Base-by-base conservation (phyloP, 2,113 vertebrate genomes). In the Monopterus albus region DNA sequence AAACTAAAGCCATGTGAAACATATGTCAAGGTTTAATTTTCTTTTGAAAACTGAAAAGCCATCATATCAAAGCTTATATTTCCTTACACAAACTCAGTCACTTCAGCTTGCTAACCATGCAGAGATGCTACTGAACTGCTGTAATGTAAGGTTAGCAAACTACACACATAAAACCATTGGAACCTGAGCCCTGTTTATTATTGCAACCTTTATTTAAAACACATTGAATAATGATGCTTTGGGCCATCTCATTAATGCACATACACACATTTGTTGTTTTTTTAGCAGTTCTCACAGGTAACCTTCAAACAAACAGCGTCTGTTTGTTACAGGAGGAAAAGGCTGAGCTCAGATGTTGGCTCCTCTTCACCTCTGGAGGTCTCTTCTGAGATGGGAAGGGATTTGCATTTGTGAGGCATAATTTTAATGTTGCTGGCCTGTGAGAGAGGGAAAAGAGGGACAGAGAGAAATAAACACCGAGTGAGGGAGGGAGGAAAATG, bases 361-460 rank as follows among this genome's bases (percentile, higher is more conserved):
- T 81, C 72, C 29, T 58, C 43, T 71, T 72, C 70, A 63, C 50
- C 58, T 70, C 46, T 43, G 81, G 67, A 65, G 77, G 79, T 88
- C 71, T 86, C 57, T 61, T 83, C 72, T 49, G 63, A 78, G 74
- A 84, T 60, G 39, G 50, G 52, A 21, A 42, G 33, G 71, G 65
- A 87, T 89, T 89, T 88, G 85, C 83, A 88, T 88, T 87, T 89
- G 73, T 86, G 81, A 87, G 84, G 51, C 81, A 84, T 81, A 77
- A 87, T 88, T 89, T 89, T 82, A 86, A 87, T 87, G 79, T 83
- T 79, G 75, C 52, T 45, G 85, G 70, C 59, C 84, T 73, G 82
- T 8, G 3, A 78, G 61, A 51, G 60, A 55, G 38, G 25, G 38
- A 43, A 31, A 57, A 62, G 55, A 46, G 50, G 11, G 47, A 64